Evolutionary conservation across 2,888 invertebrate species (phyloP).

Genomic region (Hirtodrosophila confusa): DNA sequence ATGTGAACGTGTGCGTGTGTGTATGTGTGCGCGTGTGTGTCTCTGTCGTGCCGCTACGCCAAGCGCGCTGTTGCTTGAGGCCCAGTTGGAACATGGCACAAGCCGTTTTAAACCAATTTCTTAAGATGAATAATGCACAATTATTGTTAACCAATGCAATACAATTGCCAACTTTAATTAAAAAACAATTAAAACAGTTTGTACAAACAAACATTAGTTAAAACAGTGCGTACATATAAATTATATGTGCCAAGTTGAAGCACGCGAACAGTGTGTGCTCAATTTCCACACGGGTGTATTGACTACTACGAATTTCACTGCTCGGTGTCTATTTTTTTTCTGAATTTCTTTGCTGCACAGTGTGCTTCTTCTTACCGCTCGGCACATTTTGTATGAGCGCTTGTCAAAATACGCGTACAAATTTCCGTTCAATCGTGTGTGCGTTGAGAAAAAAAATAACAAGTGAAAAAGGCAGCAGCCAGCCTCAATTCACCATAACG

Average conservation of each 20-base stretch:
- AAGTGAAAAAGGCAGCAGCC: slow-evolving; percentile 10
- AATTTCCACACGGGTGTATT: slow-evolving; percentile 56
- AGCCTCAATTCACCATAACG: too few species aligned
- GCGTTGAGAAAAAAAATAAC: slow-evolving; percentile 42
- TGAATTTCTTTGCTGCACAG: slow-evolving; percentile 59
- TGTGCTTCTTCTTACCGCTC: slow-evolving; percentile 72
- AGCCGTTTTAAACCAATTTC: slow-evolving; percentile 8
- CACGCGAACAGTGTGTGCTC: slow-evolving; percentile 31
- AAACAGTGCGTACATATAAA: not conserved
- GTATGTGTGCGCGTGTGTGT: slow-evolving; percentile 37
- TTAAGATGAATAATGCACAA: slow-evolving; percentile 9
- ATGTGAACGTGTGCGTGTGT: slow-evolving; percentile 14
- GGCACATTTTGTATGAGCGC: slow-evolving; percentile 78
- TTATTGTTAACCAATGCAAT: not conserved
- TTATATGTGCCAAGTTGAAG: not conserved
- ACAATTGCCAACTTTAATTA: not conserved
- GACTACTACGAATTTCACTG: slow-evolving; percentile 52
- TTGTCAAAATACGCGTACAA: slow-evolving; percentile 77
- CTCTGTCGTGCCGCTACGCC: slow-evolving; percentile 56
- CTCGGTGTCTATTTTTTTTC: slow-evolving; percentile 60
- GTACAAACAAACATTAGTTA: slow-evolving; percentile 12
- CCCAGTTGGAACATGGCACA: slow-evolving; percentile 50
- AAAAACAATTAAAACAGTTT: slow-evolving; percentile 1
- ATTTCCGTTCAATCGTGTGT: slow-evolving; percentile 58
- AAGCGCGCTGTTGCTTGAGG: slow-evolving; percentile 63